Base-by-base conservation (phyloP, 1,140 invertebrate species). In the Ips typographus region DNA sequence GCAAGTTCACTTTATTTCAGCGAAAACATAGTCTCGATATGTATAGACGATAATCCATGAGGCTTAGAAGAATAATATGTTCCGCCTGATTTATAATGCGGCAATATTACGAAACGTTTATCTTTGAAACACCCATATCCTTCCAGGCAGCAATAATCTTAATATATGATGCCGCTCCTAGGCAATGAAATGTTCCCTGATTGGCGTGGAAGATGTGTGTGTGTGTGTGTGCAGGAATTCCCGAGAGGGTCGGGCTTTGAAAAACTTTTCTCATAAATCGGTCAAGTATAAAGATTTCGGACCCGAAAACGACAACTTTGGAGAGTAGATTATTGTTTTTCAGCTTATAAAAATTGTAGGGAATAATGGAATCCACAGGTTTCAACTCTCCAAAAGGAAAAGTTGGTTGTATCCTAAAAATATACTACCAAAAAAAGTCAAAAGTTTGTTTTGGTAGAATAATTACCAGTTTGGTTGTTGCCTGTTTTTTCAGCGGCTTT, bases 281-380 rank as follows among this genome's bases (percentile, higher is more conserved):
- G 51, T 56, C 52, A 37, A 52, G 36, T 65, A 44, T 44, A 65
- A 55, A 65, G 63, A 65, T 65, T 65, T 55, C 37, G 8, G 44
- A 39, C 38, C 22, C 52, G 51, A 42, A 55, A 65, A 57, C 41
- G 63, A 65, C 63, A 65, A 65, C 53, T 65, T 65, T 55, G 40
- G 42, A 65, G 53, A 65, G 63, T 65, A 39, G 51, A 55, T 65
- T 55, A 65, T 65, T 65, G 63, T 65, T 65, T 65, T 57, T 57
- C 39, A 53, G 40, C 44, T 56, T 65, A 65, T 65, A 65, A 65
- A 65, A 65, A 56, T 65, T 65, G 51, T 65, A 65, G 42, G 7
- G 52, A 44, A 38, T 65, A 65, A 65, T 65, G 63, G 63, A 65
- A 56, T 65, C 63, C 40, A 65, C 63, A 65, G 63, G 63, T 65